Evolutionary conservation across 2,113 vertebrate species (phyloP).

Genomic region (Ginglymostoma cirratum): DNA sequence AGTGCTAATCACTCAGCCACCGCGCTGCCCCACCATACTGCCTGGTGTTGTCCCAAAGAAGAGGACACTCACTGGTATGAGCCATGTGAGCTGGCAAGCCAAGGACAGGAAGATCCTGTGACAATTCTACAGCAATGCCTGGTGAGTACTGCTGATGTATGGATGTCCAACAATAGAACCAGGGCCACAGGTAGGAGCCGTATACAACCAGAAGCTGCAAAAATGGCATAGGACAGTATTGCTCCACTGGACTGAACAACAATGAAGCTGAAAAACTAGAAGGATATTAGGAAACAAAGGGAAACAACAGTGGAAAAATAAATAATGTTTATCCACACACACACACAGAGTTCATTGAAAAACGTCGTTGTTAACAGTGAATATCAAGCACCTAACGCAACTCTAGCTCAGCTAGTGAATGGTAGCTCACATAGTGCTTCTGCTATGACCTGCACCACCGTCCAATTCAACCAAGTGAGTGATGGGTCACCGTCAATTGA

Average conservation of each 20-base stretch:
- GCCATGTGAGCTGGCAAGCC: background rate
- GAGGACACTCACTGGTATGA: background rate
- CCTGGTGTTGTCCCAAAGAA: background rate
- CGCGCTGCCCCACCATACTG: too few relatives aligned
- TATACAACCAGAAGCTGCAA: background rate
- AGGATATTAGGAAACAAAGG: background rate
- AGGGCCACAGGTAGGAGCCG: background rate
- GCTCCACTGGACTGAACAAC: background rate
- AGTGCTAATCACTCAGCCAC: too few relatives aligned
- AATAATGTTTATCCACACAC: background rate
- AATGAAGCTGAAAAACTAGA: background rate
- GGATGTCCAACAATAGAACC: background rate
- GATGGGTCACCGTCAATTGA: too few relatives aligned
- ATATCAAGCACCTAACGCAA: background rate
- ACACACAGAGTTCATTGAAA: background rate
- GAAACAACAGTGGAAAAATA: background rate
- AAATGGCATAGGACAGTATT: background rate
- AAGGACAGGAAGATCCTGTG: background rate
- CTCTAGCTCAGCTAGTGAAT: too few relatives aligned
- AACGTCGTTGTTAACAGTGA: background rate
- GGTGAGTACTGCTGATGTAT: background rate
- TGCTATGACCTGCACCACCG: too few relatives aligned
- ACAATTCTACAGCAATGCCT: background rate
- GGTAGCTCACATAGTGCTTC: too few relatives aligned
- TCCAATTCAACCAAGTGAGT: too few relatives aligned